A percentile compares a stretch with the other conserved stretches of the same genome.
phyloP scores from a whole-genome alignment of 2,888 invertebrate genomes.

The Leucoma salicis region DNA sequence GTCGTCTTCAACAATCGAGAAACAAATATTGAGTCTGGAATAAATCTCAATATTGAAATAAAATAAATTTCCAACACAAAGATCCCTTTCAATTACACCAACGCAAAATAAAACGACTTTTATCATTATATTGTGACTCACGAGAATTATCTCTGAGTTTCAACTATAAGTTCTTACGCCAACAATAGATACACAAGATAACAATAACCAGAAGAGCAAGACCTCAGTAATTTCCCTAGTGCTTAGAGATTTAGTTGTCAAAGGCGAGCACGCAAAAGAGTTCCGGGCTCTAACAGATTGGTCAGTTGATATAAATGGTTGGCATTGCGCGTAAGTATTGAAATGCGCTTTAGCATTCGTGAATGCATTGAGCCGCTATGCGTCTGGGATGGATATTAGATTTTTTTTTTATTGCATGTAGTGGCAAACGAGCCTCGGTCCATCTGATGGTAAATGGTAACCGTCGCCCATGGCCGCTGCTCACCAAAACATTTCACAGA shows the following conservation, averaged over 20 bases:
- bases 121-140: conserved; percentile 27
- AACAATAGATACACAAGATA: conserved; percentile 29
- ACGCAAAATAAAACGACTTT: conserved; percentile 15
- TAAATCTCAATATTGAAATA: too few relatives aligned
- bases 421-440: too few relatives aligned
- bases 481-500: too few relatives aligned
- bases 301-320: conserved; percentile 44
- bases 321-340: conserved; percentile 50
- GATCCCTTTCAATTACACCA: conserved; percentile 6
- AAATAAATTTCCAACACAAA: neutral
- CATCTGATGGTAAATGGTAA: too few relatives aligned
- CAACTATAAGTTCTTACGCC: conserved; percentile 45
- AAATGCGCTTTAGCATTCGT: conserved; percentile 47
- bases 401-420: too few relatives aligned
- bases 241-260: conserved; percentile 4
- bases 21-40: too few relatives aligned
- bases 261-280: conserved; percentile 8
- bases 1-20: too few relatives aligned
- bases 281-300: conserved; percentile 22
- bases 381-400: too few relatives aligned
- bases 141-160: conserved; percentile 46
- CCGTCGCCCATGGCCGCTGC: too few relatives aligned
- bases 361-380: conserved; percentile 35
- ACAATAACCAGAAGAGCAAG: conserved; percentile 15
- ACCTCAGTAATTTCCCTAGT: conserved; percentile 13